phyloP scores from a whole-genome alignment of 2,113 vertebrate genomes.

The Corythornis madagascariensis region DNA sequence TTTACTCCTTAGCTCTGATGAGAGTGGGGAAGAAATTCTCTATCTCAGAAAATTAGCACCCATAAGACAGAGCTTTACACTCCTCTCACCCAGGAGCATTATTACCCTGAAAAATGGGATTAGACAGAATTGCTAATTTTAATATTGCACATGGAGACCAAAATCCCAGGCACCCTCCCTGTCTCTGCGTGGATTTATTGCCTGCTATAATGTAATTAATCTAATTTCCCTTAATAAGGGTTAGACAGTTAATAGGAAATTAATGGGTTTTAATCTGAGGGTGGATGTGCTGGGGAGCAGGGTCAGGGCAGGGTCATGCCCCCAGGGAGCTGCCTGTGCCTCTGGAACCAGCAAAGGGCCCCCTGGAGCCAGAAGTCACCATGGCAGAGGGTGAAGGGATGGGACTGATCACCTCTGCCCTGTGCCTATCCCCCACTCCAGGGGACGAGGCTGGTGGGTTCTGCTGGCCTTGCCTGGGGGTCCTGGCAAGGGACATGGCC shows the following conservation, averaged over 20 bases:
- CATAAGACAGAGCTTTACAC: neutral
- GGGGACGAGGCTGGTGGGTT: neutral
- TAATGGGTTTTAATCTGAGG: neutral
- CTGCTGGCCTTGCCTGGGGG: too few species aligned
- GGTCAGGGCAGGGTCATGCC: neutral
- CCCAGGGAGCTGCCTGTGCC: neutral
- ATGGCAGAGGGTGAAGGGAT: neutral
- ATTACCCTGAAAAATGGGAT: neutral
- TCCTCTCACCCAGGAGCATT: neutral
- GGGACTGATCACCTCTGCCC: neutral
- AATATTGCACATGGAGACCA: neutral
- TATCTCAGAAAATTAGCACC: neutral
- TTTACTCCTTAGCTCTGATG: neutral
- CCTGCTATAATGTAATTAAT: neutral
- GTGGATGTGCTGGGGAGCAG: neutral
- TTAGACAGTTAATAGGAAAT: neutral
- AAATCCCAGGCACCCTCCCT: neutral
- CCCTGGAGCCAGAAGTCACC: neutral
- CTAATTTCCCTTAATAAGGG: neutral
- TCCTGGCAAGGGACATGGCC: fast-evolving
- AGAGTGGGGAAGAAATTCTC: neutral
- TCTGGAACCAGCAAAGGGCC: neutral
- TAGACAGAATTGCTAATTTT: neutral
- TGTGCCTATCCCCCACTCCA: fast-evolving
- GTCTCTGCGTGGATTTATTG: neutral